phyloP scores from a whole-genome alignment of 2,113 vertebrate species.

The human (Homo sapiens) region DNA sequence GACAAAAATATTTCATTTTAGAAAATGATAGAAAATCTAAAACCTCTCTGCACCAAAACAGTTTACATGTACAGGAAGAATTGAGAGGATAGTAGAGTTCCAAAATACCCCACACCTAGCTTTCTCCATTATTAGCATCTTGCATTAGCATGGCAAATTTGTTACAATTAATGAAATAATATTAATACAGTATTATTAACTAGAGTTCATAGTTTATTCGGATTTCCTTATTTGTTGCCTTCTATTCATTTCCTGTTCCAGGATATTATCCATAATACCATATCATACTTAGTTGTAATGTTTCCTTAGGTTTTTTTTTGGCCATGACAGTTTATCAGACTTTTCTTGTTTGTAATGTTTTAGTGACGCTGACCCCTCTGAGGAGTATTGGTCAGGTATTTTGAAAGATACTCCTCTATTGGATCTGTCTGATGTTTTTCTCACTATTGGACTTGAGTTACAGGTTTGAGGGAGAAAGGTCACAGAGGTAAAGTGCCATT shows the following conservation, averaged over 20 bases:
- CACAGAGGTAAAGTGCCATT: background rate
- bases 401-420: background rate
- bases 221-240: background rate
- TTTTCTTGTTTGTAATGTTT: background rate
- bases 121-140: background rate
- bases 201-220: background rate
- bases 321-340: background rate
- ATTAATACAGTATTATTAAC: background rate
- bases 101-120: background rate
- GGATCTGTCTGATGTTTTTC: background rate
- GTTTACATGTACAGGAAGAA: background rate
- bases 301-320: background rate
- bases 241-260: background rate
- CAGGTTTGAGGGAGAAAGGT: background rate
- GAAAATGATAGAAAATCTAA: background rate
- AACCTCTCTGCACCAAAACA: background rate
- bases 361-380: background rate
- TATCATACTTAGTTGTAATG: background rate
- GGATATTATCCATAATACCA: background rate
- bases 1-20: background rate
- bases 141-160: background rate
- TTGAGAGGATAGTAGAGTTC: background rate
- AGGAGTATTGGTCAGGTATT: background rate
- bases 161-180: background rate
- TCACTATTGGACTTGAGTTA: background rate